Evolutionary conservation across 2,888 invertebrate genomes (phyloP).

Genomic region (Phlogophora meticulosa): DNA sequence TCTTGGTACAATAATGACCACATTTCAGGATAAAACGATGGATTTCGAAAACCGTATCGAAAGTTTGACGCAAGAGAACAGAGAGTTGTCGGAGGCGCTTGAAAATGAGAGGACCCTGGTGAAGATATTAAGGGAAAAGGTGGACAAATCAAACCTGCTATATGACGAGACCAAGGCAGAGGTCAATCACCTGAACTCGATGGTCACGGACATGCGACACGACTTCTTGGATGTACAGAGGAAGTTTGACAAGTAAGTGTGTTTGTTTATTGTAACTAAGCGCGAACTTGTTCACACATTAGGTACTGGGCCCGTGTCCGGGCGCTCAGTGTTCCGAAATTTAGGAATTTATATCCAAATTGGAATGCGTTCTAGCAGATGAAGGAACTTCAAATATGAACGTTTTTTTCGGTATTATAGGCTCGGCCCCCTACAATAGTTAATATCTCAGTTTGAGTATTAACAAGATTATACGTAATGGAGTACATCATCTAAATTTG

Average conservation of each 20-base stretch:
- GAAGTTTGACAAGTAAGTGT: constrained; percentile 86
- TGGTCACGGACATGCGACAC: constrained; percentile 86
- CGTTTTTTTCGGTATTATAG: too few species aligned
- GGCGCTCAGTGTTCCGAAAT: too few species aligned
- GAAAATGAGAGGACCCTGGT: constrained; percentile 91
- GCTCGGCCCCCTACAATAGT: too few species aligned
- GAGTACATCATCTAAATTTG: too few species aligned
- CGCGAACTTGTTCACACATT: too few species aligned
- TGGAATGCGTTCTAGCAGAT: too few species aligned
- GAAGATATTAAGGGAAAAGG: constrained; percentile 85
- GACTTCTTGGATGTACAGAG: constrained; percentile 84
- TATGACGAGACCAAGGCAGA: constrained; percentile 90
- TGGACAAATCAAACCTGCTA: constrained; percentile 87
- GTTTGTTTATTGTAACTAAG: too few species aligned
- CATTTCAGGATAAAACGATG: constrained; percentile 83
- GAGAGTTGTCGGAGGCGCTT: constrained; percentile 85
- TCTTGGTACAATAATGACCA: constrained; percentile 22
- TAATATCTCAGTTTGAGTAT: too few species aligned
- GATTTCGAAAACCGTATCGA: constrained; percentile 86
- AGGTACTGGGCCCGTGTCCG: too few species aligned
- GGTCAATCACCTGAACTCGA: constrained; percentile 82
- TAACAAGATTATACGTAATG: too few species aligned
- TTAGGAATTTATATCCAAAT: too few species aligned
- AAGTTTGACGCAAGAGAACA: constrained; percentile 87
- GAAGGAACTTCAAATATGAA: too few species aligned